These are phyloP conservation scores for Phaonia tiefii DNA, from an alignment of 2,888 invertebrate species.

Conservation along the genomic window DNA sequence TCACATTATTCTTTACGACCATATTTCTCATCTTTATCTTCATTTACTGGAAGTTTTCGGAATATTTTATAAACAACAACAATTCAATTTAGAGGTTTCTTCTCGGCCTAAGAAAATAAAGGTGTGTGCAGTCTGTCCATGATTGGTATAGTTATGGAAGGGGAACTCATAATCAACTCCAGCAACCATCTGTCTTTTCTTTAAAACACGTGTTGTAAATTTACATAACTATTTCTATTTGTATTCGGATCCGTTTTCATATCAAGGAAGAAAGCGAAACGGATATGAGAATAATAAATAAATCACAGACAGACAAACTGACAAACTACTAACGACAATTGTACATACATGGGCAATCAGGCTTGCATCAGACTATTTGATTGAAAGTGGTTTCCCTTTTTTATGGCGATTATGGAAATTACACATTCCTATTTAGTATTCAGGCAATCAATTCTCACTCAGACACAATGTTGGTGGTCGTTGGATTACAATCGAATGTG, in stretches of 20 bases:
- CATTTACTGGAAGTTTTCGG: background rate
- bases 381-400: background rate
- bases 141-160: no score
- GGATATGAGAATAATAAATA: conserved; percentile 39
- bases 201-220: conserved; percentile 27
- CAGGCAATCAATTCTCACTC: conserved; percentile 1
- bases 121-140: no score
- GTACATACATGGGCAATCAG: no score
- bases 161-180: background rate
- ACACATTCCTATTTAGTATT: conserved; percentile 15
- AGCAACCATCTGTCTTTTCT: background rate
- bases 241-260: background rate
- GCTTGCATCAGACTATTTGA: conserved; percentile 6
- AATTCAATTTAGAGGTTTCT: background rate
- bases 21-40: background rate
- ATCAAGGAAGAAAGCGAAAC: conserved; percentile 36
- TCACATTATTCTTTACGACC: background rate
- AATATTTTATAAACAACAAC: conserved; percentile 8
- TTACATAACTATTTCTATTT: conserved; percentile 10
- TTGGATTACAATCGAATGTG: conserved; percentile 24
- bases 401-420: background rate
- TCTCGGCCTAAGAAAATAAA: no score
- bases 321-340: no score
- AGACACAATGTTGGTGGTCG: conserved; percentile 27
- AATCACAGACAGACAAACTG: background rate